Evolutionary conservation across 2,888 invertebrate species (phyloP).

Genomic region (Plemyria rubiginata): DNA sequence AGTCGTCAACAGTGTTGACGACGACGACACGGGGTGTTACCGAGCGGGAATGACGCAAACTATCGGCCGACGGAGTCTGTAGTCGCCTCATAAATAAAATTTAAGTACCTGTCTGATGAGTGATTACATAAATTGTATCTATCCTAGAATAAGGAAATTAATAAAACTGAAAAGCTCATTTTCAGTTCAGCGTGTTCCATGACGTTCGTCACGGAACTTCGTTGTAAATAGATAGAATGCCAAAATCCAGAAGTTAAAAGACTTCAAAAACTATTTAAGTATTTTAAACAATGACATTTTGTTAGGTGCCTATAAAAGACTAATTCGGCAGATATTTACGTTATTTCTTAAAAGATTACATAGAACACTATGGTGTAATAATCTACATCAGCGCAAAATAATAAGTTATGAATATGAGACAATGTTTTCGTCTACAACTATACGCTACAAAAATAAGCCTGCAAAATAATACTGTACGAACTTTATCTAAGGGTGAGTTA

Average conservation of each 20-base stretch:
- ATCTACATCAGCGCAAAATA: slow-evolving; percentile 54
- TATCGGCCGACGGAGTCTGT: too few relatives aligned
- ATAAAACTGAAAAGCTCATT: slow-evolving; percentile 46
- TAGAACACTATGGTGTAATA: slow-evolving; percentile 73
- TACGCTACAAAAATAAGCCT: slow-evolving; percentile 35
- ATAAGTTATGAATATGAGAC: slow-evolving; percentile 36
- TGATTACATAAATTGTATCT: not conserved
- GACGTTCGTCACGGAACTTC: slow-evolving; percentile 55
- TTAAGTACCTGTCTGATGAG: too few relatives aligned
- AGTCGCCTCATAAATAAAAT: not conserved
- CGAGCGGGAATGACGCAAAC: too few relatives aligned
- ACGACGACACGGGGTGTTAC: too few relatives aligned
- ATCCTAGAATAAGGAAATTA: not conserved
- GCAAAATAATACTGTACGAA: slow-evolving; percentile 40
- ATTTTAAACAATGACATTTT: slow-evolving; percentile 49
- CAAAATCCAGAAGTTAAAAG: slow-evolving; percentile 64
- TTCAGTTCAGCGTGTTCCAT: slow-evolving; percentile 29
- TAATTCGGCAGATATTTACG: slow-evolving; percentile 78
- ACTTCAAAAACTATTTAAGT: slow-evolving; percentile 69
- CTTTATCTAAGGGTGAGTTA: slow-evolving; percentile 32
- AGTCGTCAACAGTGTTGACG: too few relatives aligned
- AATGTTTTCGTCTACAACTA: slow-evolving; percentile 31
- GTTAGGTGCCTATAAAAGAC: slow-evolving; percentile 70
- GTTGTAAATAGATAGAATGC: slow-evolving; percentile 62
- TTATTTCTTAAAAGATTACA: slow-evolving; percentile 60